These are phyloP conservation scores for Botia kubotai DNA, from an alignment of 2,797 vertebrate genomes.

Conservation along the genomic window DNA sequence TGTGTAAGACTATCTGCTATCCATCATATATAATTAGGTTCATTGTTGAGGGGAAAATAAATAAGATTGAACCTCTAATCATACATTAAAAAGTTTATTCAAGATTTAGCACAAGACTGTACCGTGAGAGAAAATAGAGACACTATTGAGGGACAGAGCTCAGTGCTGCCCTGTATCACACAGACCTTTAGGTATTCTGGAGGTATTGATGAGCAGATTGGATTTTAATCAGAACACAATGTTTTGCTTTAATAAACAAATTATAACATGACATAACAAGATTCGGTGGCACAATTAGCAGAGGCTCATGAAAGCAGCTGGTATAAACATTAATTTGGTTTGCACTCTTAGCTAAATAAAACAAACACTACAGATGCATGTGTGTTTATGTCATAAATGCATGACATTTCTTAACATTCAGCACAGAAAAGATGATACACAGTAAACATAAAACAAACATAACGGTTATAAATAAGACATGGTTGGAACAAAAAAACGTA, in stretches of 20 bases:
- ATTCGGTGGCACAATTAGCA: constrained; percentile 71
- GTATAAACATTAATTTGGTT: constrained; percentile 42
- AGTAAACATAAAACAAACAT: too few species aligned
- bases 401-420: too few species aligned
- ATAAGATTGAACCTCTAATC: too few species aligned
- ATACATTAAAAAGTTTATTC: background rate
- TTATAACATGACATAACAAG: constrained; percentile 76
- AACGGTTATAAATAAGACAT: too few species aligned
- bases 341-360: background rate
- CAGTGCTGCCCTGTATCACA: background rate
- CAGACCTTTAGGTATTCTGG: constrained; percentile 34
- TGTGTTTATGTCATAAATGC: background rate
- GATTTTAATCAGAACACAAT: constrained; percentile 72
- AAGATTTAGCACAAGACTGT: too few species aligned
- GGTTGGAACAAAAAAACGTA: too few species aligned
- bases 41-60: background rate
- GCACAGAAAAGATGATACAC: too few species aligned
- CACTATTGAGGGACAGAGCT: background rate
- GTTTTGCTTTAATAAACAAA: constrained; percentile 80
- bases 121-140: background rate
- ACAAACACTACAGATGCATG: background rate
- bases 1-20: constrained; percentile 32
- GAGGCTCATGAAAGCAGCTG: constrained; percentile 60
- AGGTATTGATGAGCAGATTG: constrained; percentile 63
- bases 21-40: background rate